These are phyloP conservation scores for Denticeps clupeoides DNA, from an alignment of 2,797 vertebrate species.

Conservation along the genomic window DNA sequence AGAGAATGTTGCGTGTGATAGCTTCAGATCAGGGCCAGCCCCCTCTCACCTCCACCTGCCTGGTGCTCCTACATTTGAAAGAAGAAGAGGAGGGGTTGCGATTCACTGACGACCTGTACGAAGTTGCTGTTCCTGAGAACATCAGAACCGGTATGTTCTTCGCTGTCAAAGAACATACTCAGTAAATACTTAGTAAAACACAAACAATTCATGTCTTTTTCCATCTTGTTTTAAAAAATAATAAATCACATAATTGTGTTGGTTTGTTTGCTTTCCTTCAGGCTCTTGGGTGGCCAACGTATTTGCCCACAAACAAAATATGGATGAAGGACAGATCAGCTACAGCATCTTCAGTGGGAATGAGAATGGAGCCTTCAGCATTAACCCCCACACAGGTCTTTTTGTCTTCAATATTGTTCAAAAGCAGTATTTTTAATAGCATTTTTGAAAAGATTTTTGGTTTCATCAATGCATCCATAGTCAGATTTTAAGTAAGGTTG, in stretches of 20 bases:
- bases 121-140: conserved; percentile 66
- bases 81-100: conserved; percentile 55
- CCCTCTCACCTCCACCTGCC: conserved; percentile 58
- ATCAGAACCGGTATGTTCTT: conserved; percentile 62
- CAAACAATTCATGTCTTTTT: background rate
- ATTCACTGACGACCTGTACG: conserved; percentile 66
- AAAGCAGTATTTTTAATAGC: too few species aligned
- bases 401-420: too few species aligned
- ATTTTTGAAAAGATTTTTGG: too few species aligned
- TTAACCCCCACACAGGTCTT: conserved; percentile 73
- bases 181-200: background rate
- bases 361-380: conserved; percentile 62
- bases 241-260: too few species aligned
- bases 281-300: conserved; percentile 72
- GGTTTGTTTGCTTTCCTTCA: too few species aligned
- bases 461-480: too few species aligned
- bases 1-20: conserved; percentile 52
- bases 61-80: conserved; percentile 68
- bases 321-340: conserved; percentile 47
- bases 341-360: conserved; percentile 74
- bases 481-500: too few species aligned
- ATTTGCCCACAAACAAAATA: conserved; percentile 52
- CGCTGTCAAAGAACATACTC: background rate
- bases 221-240: too few species aligned
- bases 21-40: conserved; percentile 67